Evolutionary conservation across 2,113 vertebrate genomes (phyloP).

Genomic region (Triplophysa dalaica): DNA sequence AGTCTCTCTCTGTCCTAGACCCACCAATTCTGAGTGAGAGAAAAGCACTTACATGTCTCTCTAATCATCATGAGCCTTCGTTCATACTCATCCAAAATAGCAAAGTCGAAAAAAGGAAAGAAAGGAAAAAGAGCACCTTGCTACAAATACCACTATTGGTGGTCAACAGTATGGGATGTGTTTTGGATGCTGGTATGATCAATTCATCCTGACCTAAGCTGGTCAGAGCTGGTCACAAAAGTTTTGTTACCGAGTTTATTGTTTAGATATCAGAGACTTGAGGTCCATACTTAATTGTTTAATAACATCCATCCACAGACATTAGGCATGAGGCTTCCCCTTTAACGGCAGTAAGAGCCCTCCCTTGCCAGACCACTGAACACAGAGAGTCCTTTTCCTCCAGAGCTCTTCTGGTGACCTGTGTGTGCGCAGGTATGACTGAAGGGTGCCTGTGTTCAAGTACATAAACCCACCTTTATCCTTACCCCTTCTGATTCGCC

Average conservation of each 20-base stretch:
- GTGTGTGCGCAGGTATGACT: background rate
- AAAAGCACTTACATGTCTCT: slow-evolving; percentile 23
- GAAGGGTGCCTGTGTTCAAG: slow-evolving; percentile 28
- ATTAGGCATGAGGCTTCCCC: slow-evolving; percentile 41
- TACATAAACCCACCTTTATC: slow-evolving; percentile 20
- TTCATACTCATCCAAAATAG: slow-evolving; percentile 12
- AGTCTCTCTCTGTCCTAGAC: slow-evolving; percentile 30
- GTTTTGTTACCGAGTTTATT: slow-evolving; percentile 11
- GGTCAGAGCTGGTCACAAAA: too few species aligned
- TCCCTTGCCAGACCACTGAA: slow-evolving; percentile 22
- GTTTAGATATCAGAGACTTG: slow-evolving; percentile 59
- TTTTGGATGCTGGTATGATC: too few species aligned
- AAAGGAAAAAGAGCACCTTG: background rate
- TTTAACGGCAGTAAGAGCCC: slow-evolving; percentile 27
- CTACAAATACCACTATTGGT: background rate
- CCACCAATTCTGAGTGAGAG: slow-evolving; percentile 13
- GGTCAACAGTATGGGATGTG: background rate
- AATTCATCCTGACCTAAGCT: too few species aligned
- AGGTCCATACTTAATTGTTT: slow-evolving; percentile 42
- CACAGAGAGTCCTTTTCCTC: slow-evolving; percentile 28
- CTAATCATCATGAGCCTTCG: background rate
- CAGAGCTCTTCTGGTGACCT: slow-evolving; percentile 29
- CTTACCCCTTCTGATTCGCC: slow-evolving; percentile 6
- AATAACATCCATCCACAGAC: slow-evolving; percentile 32
- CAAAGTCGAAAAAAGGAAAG: background rate